Evolutionary conservation across 1,140 invertebrate genomes (phyloP).

Genomic region (Drosophila mauritiana): DNA sequence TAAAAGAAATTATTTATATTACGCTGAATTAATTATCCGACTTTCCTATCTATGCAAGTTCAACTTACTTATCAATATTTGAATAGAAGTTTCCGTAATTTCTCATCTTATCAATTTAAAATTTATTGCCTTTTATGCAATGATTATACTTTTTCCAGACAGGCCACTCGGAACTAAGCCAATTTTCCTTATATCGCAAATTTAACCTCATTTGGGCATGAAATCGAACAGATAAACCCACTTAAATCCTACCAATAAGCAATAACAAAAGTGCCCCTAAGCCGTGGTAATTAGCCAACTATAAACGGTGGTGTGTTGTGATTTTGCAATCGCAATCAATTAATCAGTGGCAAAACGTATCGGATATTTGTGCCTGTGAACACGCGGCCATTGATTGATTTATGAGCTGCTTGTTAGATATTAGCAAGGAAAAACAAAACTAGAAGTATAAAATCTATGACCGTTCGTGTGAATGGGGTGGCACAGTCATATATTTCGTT

Average conservation of each 20-base stretch:
- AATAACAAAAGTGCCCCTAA: background rate
- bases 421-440: slow-evolving; percentile 8
- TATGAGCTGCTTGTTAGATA: slow-evolving; percentile 29
- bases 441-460: background rate
- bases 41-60: background rate
- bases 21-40: background rate
- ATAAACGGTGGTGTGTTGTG: slow-evolving; percentile 4
- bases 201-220: slow-evolving; percentile 19
- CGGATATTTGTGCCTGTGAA: slow-evolving; percentile 6
- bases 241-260: slow-evolving; percentile 9
- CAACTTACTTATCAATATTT: background rate
- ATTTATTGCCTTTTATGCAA: background rate
- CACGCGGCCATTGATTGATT: slow-evolving; percentile 37
- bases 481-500: slow-evolving; percentile 44
- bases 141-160: slow-evolving; percentile 4
- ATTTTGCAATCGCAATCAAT: slow-evolving; percentile 51
- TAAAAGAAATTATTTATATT: background rate
- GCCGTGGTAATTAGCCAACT: slow-evolving; percentile 2
- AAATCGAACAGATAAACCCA: slow-evolving; percentile 15
- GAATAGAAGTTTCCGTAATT: background rate
- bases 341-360: slow-evolving; percentile 38
- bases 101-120: slow-evolving; percentile 11
- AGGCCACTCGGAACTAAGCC: too few relatives aligned
- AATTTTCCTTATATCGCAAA: slow-evolving; percentile 13
- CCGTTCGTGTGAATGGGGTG: slow-evolving; percentile 7